These are phyloP conservation scores for Scaptomyza cyrtandrae DNA, from an alignment of 2,888 invertebrate species.

Conservation along the genomic window DNA sequence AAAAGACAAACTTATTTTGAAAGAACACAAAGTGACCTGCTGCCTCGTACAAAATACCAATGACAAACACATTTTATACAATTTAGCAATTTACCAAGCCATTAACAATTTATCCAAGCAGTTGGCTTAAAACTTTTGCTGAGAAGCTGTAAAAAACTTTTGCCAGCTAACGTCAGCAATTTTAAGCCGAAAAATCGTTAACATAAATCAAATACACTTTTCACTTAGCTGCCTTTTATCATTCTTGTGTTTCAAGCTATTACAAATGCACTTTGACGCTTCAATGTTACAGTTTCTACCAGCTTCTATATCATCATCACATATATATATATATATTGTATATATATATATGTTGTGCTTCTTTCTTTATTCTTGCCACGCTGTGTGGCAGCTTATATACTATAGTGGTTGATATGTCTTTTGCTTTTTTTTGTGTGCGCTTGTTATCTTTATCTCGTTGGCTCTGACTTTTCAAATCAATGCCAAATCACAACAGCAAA, in stretches of 20 bases:
- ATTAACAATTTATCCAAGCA: slow-evolving; percentile 42
- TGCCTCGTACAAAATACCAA: slow-evolving; percentile 2
- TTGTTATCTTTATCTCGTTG: slow-evolving; percentile 35
- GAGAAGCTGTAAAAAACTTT: slow-evolving; percentile 16
- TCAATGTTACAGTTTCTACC: background rate
- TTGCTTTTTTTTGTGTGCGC: background rate
- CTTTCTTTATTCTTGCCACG: slow-evolving; percentile 31
- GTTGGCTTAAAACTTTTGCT: slow-evolving; percentile 28
- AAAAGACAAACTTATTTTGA: background rate
- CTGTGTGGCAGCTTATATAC: slow-evolving; percentile 32
- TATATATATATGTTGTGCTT: background rate
- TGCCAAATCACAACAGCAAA: slow-evolving; percentile 37
- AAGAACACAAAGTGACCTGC: background rate
- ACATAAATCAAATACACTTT: slow-evolving; percentile 67
- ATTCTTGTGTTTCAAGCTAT: slow-evolving; percentile 43
- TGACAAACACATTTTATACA: slow-evolving; percentile 46
- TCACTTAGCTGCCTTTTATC: slow-evolving; percentile 51
- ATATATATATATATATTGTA: background rate
- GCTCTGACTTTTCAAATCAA: slow-evolving; percentile 41
- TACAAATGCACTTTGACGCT: slow-evolving; percentile 69
- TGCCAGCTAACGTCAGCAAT: slow-evolving; percentile 35
- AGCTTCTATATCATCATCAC: background rate
- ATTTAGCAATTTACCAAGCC: slow-evolving; percentile 42
- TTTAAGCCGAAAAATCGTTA: slow-evolving; percentile 43
- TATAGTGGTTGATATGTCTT: background rate